These are phyloP conservation scores for Baryphthengus martii DNA, from an alignment of 2,113 vertebrate species.

Conservation along the genomic window DNA sequence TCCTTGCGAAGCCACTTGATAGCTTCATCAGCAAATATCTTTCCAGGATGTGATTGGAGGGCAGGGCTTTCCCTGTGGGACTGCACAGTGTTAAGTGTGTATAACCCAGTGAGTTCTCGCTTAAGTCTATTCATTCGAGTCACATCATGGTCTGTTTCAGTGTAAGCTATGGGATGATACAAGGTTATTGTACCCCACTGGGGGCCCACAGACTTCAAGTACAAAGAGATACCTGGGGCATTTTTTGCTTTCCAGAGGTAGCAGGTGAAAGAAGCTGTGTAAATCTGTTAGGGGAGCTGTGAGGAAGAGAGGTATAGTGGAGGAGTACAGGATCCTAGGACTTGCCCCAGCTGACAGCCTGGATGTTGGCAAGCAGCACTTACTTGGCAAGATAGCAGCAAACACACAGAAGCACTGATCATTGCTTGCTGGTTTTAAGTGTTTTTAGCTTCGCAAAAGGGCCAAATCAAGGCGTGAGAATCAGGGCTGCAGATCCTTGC, in stretches of 20 bases:
- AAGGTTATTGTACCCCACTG: neutral
- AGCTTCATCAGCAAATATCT: slow-evolving; percentile 23
- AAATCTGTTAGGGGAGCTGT: neutral
- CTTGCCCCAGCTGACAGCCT: neutral
- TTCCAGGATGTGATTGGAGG: neutral
- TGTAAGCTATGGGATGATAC: neutral
- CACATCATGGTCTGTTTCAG: neutral
- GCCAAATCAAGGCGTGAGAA: neutral
- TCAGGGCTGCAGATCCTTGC: neutral
- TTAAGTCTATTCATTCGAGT: fast-evolving
- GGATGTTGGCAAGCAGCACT: neutral
- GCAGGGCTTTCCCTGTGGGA: neutral
- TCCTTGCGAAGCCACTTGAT: neutral
- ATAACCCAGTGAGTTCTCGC: neutral
- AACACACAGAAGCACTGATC: neutral
- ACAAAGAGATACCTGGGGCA: neutral
- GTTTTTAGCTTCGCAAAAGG: neutral
- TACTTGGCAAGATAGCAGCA: neutral
- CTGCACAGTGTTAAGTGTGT: fast-evolving
- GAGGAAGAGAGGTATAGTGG: neutral
- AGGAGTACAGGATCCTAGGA: neutral
- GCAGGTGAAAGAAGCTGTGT: neutral
- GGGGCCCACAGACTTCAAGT: neutral
- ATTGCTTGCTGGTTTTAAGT: neutral
- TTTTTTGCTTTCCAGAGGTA: neutral